These are phyloP conservation scores for Drosophila neotestacea DNA, from an alignment of 2,888 invertebrate genomes.

Conservation along the genomic window DNA sequence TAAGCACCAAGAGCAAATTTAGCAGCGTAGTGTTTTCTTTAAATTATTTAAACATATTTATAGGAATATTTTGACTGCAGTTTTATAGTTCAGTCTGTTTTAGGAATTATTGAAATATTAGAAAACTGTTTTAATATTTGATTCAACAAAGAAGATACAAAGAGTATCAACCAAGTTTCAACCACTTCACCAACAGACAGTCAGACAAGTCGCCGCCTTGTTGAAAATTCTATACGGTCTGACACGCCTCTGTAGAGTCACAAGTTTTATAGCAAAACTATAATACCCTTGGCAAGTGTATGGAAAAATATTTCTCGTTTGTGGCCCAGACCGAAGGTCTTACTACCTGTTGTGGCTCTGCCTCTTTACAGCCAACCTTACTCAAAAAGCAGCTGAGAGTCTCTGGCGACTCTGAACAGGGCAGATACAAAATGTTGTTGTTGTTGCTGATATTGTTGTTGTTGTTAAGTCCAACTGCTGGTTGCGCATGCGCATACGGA, in stretches of 20 bases:
- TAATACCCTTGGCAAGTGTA: constrained; percentile 20
- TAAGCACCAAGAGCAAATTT: too few relatives aligned
- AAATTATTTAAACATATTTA: too few relatives aligned
- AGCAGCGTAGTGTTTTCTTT: too few relatives aligned
- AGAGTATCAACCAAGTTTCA: too few relatives aligned
- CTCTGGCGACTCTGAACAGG: constrained; percentile 11
- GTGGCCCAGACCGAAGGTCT: constrained; percentile 60
- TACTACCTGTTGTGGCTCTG: constrained; percentile 66
- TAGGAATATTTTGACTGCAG: too few relatives aligned
- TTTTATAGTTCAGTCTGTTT: too few relatives aligned
- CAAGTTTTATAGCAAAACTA: not conserved
- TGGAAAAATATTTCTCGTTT: constrained; percentile 48
- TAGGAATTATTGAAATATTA: not conserved
- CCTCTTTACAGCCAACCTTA: constrained; percentile 55
- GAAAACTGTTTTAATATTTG: too few relatives aligned
- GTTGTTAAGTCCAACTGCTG: constrained; percentile 26
- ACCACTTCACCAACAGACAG: not conserved
- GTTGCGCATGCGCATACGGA: constrained; percentile 67
- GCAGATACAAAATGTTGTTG: constrained; percentile 47
- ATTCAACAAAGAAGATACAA: too few relatives aligned
- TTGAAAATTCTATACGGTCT: constrained; percentile 24
- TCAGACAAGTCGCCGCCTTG: constrained; percentile 6
- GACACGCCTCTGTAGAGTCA: constrained; percentile 10
- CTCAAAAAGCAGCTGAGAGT: constrained; percentile 71
- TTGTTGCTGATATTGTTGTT: constrained; percentile 5